Evolutionary conservation across 2,888 invertebrate genomes (phyloP).

Genomic region (Electrophaes corylata): DNA sequence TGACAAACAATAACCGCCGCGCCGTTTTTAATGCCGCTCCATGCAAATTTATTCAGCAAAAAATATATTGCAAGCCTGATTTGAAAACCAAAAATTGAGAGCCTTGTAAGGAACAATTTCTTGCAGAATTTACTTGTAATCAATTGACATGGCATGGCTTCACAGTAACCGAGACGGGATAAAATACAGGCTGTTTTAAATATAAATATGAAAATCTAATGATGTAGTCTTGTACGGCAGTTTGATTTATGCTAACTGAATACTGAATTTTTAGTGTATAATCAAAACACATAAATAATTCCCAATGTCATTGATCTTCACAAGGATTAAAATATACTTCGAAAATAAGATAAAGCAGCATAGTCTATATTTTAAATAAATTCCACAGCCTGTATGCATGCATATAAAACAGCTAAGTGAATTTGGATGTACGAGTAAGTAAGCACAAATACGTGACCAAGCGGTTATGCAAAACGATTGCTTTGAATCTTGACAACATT

Average conservation of each 20-base stretch:
- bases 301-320: not conserved
- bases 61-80: conserved; percentile 47
- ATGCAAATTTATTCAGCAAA: conserved; percentile 62
- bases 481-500: not conserved
- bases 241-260: conserved; percentile 6
- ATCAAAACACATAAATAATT: not conserved
- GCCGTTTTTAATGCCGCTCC: conserved; percentile 50
- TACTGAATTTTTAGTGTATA: not conserved
- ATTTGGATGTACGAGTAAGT: too few species aligned
- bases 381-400: conserved; percentile 22
- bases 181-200: conserved; percentile 13
- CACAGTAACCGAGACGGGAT: conserved; percentile 25
- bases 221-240: not conserved
- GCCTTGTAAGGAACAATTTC: conserved; percentile 48
- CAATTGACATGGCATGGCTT: conserved; percentile 30
- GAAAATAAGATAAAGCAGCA: not conserved
- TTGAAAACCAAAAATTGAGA: conserved; percentile 49
- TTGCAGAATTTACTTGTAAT: conserved; percentile 44
- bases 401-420: conserved; percentile 12
- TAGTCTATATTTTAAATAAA: not conserved
- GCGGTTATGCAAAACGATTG: conserved; percentile 27
- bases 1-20: conserved; percentile 59
- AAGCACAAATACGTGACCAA: conserved; percentile 35
- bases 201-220: not conserved
- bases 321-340: not conserved